phyloP scores from a whole-genome alignment of 2,113 vertebrate species.

The Ptilonorhynchus violaceus region DNA sequence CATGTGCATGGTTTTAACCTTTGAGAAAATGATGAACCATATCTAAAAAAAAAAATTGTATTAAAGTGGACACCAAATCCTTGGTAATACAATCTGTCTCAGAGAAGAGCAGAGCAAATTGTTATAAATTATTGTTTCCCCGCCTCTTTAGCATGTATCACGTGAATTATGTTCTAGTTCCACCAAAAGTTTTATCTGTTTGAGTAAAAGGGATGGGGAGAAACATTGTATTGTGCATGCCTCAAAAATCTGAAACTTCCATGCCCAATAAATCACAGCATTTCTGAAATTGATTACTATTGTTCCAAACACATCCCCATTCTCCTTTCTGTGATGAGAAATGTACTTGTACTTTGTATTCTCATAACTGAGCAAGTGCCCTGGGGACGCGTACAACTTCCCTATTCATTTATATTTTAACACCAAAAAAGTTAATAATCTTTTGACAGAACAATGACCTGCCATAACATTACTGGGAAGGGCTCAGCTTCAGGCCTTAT shows the following conservation, averaged over 20 bases:
- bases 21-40: neutral
- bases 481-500: neutral
- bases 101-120: neutral
- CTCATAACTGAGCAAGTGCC: neutral
- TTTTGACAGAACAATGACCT: constrained; percentile 1
- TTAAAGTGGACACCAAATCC: neutral
- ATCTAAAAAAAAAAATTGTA: neutral
- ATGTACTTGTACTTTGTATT: neutral
- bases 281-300: constrained; percentile 27
- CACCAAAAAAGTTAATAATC: neutral
- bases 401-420: neutral
- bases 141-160: neutral
- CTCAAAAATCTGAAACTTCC: constrained; percentile 29
- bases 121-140: neutral
- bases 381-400: neutral
- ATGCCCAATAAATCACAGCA: neutral
- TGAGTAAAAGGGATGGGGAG: neutral
- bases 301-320: neutral
- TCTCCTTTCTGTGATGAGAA: constrained; percentile 7
- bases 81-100: neutral
- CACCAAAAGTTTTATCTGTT: neutral
- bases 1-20: neutral
- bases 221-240: neutral
- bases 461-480: neutral
- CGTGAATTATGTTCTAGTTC: neutral